These are phyloP conservation scores for Lagocephalus sceleratus DNA, from an alignment of 2,797 vertebrate species.

Conservation along the genomic window DNA sequence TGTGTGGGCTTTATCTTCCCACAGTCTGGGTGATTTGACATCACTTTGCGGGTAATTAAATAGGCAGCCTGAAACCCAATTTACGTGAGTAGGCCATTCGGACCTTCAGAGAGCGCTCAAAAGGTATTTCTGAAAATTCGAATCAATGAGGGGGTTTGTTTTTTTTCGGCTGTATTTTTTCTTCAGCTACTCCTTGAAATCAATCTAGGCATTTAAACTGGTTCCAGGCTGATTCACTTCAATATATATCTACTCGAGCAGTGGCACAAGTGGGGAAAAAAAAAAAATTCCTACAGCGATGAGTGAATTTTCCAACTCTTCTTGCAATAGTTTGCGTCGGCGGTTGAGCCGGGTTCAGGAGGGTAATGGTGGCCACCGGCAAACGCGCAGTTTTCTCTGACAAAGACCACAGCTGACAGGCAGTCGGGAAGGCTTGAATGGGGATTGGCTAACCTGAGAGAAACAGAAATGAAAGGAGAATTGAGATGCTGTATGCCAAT, in stretches of 20 bases:
- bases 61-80: too few relatives aligned
- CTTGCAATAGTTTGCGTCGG: neutral
- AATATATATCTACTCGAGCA: neutral
- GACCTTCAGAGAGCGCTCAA: too few relatives aligned
- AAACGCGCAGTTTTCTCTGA: neutral
- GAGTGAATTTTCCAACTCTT: conserved; percentile 8
- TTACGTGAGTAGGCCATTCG: too few relatives aligned
- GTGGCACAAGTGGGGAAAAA: conserved; percentile 3
- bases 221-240: too few relatives aligned
- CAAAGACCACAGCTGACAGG: neutral
- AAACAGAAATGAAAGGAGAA: neutral
- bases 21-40: too few relatives aligned
- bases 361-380: neutral
- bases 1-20: too few relatives aligned
- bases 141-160: too few relatives aligned
- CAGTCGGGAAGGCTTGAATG: neutral
- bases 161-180: too few relatives aligned
- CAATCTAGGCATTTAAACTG: conserved; percentile 12
- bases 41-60: too few relatives aligned
- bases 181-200: neutral
- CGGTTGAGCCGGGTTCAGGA: neutral
- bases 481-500: neutral
- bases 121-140: too few relatives aligned
- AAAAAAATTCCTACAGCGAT: neutral
- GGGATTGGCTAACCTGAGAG: neutral